phyloP scores from a whole-genome alignment of 2,888 invertebrate genomes.

The Drosophila ustulata region DNA sequence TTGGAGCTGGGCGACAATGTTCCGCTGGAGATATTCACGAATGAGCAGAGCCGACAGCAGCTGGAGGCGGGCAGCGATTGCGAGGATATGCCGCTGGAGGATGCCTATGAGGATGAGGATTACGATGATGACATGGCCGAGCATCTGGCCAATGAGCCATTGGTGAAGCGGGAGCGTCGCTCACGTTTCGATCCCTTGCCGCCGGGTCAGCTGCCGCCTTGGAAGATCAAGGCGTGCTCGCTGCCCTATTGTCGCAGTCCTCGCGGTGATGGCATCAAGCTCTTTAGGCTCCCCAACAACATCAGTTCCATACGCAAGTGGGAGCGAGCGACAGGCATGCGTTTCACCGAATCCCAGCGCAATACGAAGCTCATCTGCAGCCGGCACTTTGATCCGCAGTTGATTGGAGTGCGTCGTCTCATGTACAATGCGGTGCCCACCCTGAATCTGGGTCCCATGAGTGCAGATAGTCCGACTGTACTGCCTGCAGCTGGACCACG shows the following conservation, averaged over 20 bases:
- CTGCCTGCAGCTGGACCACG: constrained; percentile 22
- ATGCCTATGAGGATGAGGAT: constrained; percentile 31
- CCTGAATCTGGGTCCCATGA: constrained; percentile 61
- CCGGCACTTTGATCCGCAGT: constrained; percentile 66
- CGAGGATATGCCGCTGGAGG: constrained; percentile 36
- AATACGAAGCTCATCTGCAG: constrained; percentile 72
- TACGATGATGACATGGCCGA: constrained; percentile 37
- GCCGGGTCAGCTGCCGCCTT: constrained; percentile 41
- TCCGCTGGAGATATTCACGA: constrained; percentile 59
- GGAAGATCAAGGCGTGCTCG: constrained; percentile 74
- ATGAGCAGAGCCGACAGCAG: constrained; percentile 55
- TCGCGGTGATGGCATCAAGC: constrained; percentile 78
- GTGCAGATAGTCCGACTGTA: not conserved
- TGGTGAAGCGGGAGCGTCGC: constrained; percentile 46
- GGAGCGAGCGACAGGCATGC: constrained; percentile 71
- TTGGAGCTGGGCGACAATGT: constrained; percentile 73
- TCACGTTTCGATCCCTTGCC: constrained; percentile 37
- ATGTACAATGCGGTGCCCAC: constrained; percentile 80
- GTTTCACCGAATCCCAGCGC: constrained; percentile 65
- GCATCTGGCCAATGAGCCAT: constrained; percentile 19
- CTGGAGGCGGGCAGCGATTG: constrained; percentile 42
- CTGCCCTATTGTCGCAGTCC: constrained; percentile 78
- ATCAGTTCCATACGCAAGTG: constrained; percentile 54
- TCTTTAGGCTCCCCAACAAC: constrained; percentile 78
- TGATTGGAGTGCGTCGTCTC: constrained; percentile 78